Conservation (phyloP, 2,888 invertebrate species). For the Papilio gigon region DNA sequence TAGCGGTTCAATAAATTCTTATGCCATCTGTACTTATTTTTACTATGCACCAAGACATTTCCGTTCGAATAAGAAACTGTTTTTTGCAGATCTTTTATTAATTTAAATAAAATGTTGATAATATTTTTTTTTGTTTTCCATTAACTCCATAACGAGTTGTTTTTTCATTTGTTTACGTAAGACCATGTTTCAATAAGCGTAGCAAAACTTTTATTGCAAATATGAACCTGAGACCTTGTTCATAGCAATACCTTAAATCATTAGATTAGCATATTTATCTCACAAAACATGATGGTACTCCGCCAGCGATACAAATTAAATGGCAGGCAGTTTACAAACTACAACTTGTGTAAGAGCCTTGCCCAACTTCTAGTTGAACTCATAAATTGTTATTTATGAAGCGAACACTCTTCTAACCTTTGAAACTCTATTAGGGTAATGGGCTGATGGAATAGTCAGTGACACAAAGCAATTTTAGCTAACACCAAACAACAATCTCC, state of each 20-base stretch:
- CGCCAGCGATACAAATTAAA: slow-evolving; percentile 7
- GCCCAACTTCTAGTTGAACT: slow-evolving; percentile 9
- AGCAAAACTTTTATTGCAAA: not conserved
- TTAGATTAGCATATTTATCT: slow-evolving; percentile 21
- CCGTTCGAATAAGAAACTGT: no score
- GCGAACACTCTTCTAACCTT: not conserved
- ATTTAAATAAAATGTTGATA: no score
- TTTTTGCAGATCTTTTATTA: no score
- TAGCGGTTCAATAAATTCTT: no score
- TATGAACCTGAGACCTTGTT: not conserved
- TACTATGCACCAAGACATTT: no score
- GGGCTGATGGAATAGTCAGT: not conserved
- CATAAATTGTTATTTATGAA: slow-evolving; percentile 17
- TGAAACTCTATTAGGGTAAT: not conserved
- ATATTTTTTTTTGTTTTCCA: no score
- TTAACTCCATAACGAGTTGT: no score
- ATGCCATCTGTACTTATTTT: no score
- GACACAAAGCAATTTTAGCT: not conserved
- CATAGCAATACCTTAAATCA: not conserved
- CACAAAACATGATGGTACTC: slow-evolving; percentile 21
- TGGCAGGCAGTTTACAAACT: slow-evolving; percentile 1
- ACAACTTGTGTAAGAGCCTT: slow-evolving; percentile 7
- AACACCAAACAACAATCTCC: no score
- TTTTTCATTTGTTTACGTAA: no score
- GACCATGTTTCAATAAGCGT: not conserved